Evolutionary conservation across 2,888 invertebrate genomes (phyloP).

Genomic region (Dryococelus australis): DNA sequence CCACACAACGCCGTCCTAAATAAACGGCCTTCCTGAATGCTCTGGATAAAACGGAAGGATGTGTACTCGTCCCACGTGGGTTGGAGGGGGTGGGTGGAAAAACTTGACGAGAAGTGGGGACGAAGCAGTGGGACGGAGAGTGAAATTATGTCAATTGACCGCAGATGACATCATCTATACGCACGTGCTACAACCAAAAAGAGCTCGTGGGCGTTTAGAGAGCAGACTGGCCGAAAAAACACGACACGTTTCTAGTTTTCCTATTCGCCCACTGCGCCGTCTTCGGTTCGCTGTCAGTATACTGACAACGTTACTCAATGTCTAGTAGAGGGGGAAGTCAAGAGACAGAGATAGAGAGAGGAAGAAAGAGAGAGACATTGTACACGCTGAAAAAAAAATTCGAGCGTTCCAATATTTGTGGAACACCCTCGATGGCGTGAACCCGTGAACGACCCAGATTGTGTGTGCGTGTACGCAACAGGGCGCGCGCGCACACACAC

Average conservation of each 20-base stretch:
- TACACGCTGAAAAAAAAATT: neutral
- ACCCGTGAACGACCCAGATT: conserved; percentile 22
- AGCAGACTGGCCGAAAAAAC: too few species aligned
- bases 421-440: conserved; percentile 25
- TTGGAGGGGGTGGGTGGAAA: too few species aligned
- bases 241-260: too few species aligned
- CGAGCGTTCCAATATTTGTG: neutral
- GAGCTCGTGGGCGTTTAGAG: neutral
- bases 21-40: neutral
- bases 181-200: neutral
- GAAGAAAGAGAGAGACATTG: neutral
- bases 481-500: neutral
- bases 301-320: neutral
- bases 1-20: neutral
- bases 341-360: neutral
- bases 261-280: neutral
- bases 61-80: conserved; percentile 8
- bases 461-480: conserved; percentile 26
- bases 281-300: neutral
- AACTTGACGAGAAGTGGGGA: too few species aligned
- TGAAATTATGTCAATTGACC: neutral
- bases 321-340: too few species aligned
- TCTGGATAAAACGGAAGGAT: neutral
- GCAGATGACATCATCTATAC: neutral
- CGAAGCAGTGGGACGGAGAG: neutral